Conservation (phyloP, 2,113 vertebrate species). For the Tylochromis polylepis region DNA sequence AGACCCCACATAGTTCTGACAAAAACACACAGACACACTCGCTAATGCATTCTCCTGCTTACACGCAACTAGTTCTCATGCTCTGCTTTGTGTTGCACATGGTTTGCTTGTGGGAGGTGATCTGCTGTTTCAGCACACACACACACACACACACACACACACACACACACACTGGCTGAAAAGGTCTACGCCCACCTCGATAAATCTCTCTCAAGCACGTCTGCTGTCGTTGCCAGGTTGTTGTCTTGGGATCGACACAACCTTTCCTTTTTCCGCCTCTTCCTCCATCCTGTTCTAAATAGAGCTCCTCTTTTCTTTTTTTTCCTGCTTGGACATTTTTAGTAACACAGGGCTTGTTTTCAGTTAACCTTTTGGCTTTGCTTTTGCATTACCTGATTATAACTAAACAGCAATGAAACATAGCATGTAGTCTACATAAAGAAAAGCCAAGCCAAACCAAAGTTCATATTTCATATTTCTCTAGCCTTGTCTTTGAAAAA, state of each 20-base stretch:
- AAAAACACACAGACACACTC: not conserved
- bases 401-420: not conserved
- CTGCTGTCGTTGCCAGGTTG: not conserved
- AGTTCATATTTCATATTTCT: not conserved
- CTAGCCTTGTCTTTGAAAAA: not conserved
- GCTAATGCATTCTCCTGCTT: slow-evolving; percentile 11
- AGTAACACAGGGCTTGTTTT: not conserved
- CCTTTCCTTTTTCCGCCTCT: slow-evolving; percentile 7
- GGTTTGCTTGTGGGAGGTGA: not conserved
- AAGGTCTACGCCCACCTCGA: not conserved
- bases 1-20: slow-evolving; percentile 4
- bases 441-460: not conserved
- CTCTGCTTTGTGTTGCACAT: not conserved
- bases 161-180: not conserved
- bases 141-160: too few relatives aligned
- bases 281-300: slow-evolving; percentile 13
- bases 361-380: not conserved
- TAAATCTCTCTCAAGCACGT: slow-evolving; percentile 3
- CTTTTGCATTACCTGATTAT: not conserved
- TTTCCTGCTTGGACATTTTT: not conserved
- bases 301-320: slow-evolving; percentile 15
- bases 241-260: not conserved
- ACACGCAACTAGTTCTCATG: not conserved
- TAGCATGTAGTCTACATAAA: not conserved
- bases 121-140: not conserved